A percentile compares a stretch with the other conserved stretches of the same genome.
phyloP scores from a whole-genome alignment of 1,140 invertebrate genomes.

The Atta colombica region DNA sequence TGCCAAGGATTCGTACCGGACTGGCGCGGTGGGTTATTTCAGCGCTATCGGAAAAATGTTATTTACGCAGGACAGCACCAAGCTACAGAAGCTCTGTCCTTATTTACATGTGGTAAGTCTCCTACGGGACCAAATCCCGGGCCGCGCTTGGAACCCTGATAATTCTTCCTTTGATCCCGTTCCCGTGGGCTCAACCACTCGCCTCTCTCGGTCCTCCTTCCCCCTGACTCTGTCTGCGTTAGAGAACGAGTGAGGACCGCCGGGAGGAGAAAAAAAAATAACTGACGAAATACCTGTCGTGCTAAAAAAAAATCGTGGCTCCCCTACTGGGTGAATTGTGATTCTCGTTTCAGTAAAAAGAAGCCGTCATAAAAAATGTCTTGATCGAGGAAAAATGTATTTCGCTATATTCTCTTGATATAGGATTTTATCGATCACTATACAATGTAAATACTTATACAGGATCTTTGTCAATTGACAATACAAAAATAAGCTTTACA shows the following conservation, averaged over 20 bases:
- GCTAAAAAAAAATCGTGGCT: conserved; percentile 49
- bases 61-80: conserved; percentile 84
- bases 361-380: conserved; percentile 60
- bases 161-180: conserved; percentile 87
- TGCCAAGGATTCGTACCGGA: conserved; percentile 54
- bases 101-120: conserved; percentile 87
- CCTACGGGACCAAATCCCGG: conserved; percentile 87
- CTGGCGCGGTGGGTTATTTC: conserved; percentile 79
- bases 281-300: conserved; percentile 68
- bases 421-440: conserved; percentile 43
- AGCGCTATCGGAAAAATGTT: conserved; percentile 85
- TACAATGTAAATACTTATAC: conserved; percentile 20
- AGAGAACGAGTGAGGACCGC: conserved; percentile 73
- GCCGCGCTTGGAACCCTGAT: conserved; percentile 85
- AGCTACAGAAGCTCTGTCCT: conserved; percentile 83
- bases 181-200: conserved; percentile 81
- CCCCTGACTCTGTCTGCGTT: conserved; percentile 75
- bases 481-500: neutral
- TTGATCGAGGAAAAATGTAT: conserved; percentile 43
- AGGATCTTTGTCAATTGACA: conserved; percentile 8
- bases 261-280: conserved; percentile 61
- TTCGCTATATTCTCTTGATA: conserved; percentile 2
- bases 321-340: conserved; percentile 37
- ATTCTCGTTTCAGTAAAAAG: conserved; percentile 48
- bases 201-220: conserved; percentile 59